Evolutionary conservation across 2,888 invertebrate genomes (phyloP), one percentile per base, ranked within the genome.

Genomic region (Eupsilia transversa): DNA sequence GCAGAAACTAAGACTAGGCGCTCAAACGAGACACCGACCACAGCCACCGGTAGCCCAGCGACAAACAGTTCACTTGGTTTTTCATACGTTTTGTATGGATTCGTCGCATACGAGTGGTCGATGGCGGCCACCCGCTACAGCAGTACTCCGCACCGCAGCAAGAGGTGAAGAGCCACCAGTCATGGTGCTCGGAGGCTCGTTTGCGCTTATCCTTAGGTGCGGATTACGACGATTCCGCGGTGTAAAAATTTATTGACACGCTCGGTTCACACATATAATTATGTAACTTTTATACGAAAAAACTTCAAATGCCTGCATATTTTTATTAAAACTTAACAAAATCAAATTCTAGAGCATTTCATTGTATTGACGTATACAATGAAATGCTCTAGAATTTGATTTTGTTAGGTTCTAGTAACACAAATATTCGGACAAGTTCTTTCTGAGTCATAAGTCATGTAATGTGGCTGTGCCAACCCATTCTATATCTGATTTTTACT

Each of bases 301-400:
- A 30, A 23, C 30, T n/a, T 30, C 17, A 70, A 35, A 23, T 23
- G 14, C 5, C 27, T 68, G 0, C n/a, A 7, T 10, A 20, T 41
- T 33, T 33, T 2, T 14, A 41, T 20, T 49, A 35, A 54, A 65
- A 27, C 23, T 14, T n/a, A 20, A 43, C 1, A 43, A 43, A 54
- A 78, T 17, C 14, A 52, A 33, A 33, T 41, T 77, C 4, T 76
- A 52, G 23, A 64, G 10, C 0, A 49, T 27, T 75, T 17, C 9
- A 27, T 23, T 43, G 2, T 30, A 33, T n/a, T n/a, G n/a, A 61
- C 35, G 1, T 27, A 35, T 30, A 63, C 27, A 41, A 41, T 27
- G 27, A 63, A 27, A 27, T 12, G 7, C 20, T 63, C 7, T 46
- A 30, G 12, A 41, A 46, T 63, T 46, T 46, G 30, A 64, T 64